These are phyloP conservation scores for Paguma larvata DNA, from an alignment of 2,797 vertebrate genomes.

Conservation along the genomic window DNA sequence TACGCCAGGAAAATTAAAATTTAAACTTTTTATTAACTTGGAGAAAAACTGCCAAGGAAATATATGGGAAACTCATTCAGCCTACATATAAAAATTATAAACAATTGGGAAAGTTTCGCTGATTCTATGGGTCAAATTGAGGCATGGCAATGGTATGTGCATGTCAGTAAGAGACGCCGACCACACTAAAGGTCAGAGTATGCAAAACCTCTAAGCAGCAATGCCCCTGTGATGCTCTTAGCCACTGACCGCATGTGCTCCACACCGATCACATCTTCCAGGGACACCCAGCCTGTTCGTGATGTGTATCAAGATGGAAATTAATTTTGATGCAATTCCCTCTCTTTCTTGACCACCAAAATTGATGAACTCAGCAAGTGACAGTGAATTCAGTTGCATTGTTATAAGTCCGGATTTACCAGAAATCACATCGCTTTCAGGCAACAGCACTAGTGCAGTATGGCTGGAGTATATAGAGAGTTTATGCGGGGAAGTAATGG, in stretches of 20 bases:
- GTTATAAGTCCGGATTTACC: neutral
- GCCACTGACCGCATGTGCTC: neutral
- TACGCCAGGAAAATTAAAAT: constrained; percentile 51
- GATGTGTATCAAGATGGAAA: neutral
- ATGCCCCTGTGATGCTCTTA: neutral
- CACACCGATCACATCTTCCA: neutral
- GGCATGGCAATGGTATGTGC: neutral
- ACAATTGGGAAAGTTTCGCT: neutral
- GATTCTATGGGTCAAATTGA: neutral
- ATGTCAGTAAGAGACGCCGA: neutral
- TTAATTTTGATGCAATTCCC: neutral
- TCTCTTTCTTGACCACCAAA: neutral
- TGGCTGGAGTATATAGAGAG: neutral
- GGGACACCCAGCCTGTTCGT: neutral
- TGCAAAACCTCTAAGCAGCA: neutral
- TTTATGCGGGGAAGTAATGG: neutral
- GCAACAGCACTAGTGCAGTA: neutral
- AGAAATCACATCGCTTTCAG: neutral
- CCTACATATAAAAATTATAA: neutral
- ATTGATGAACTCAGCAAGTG: neutral
- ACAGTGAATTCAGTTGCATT: neutral
- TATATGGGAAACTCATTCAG: neutral
- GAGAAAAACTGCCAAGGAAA: constrained; percentile 14
- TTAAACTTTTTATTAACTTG: constrained; percentile 45
- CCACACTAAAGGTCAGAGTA: neutral